phyloP scores from a whole-genome alignment of 2,888 invertebrate genomes.

The Lycia hirtaria region DNA sequence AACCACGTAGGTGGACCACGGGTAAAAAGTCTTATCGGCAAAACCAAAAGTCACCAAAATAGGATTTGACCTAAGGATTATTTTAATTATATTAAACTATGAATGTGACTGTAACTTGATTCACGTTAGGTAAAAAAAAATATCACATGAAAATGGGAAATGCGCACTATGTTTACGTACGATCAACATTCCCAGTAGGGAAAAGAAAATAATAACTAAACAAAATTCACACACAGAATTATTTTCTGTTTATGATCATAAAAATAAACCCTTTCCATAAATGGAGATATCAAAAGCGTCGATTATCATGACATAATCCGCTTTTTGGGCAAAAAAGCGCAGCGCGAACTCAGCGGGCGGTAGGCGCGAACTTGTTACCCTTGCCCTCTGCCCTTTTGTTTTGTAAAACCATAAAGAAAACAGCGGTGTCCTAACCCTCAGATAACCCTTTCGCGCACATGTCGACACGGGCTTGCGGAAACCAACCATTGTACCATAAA shows the following conservation, averaged over 20 bases:
- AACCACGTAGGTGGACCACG: too few species aligned
- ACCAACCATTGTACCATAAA: constrained; percentile 53
- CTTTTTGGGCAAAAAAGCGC: constrained; percentile 63
- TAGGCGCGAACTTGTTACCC: constrained; percentile 75
- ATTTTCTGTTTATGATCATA: constrained; percentile 17
- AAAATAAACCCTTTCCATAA: constrained; percentile 31
- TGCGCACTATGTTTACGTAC: too few species aligned
- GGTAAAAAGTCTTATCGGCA: too few species aligned
- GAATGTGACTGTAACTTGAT: too few species aligned
- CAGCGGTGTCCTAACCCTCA: constrained; percentile 71
- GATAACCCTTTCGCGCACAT: constrained; percentile 76
- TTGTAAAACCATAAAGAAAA: constrained; percentile 72
- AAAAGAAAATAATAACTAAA: too few species aligned
- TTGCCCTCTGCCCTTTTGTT: constrained; percentile 69
- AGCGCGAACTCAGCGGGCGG: constrained; percentile 63
- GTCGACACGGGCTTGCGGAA: constrained; percentile 44
- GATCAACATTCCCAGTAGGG: too few species aligned
- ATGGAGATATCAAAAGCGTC: constrained; percentile 65
- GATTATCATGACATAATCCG: constrained; percentile 56
- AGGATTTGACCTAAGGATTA: too few species aligned
- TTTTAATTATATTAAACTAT: too few species aligned
- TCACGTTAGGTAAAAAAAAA: too few species aligned
- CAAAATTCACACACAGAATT: not conserved
- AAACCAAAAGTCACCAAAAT: too few species aligned
- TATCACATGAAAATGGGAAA: too few species aligned